Base-by-base conservation (phyloP, 2,797 vertebrate genomes). In the Protonibea diacanthus region DNA sequence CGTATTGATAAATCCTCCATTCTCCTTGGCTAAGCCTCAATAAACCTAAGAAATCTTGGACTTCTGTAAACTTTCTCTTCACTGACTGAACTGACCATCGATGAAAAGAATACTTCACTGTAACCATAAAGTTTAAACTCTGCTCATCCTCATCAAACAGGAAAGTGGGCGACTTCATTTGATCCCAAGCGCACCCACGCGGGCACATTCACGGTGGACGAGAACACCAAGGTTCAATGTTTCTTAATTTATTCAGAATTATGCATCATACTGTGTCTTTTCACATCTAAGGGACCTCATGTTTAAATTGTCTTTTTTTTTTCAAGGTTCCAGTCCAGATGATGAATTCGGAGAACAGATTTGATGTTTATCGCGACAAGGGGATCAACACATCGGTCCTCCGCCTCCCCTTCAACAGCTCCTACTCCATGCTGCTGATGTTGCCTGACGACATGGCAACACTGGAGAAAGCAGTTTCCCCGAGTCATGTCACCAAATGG, bases 361-460 rank as follows among this genome's bases (percentile, higher is more conserved):
- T 95, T 78, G 10, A 83, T 0, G 40, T 29, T 25, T 95, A 94
- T 71, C 5, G 86, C 14, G 95, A 96, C 66, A 51, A 61, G 4
- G 18, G 63, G 0, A 78, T 93, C 4, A 89, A 87, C 66, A 88
- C 93, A 20, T 76, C 85, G 11, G 88, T 95, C 67, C 92, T 96
- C 59, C 85, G 87, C 65, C 92, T 96, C 15, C 89, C 90, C 61
- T 95, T 95, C 84, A 95, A 93, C n/a, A 82, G 76, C 66, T 90
- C 94, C 10, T 86, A 88, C 74, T 92, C 94, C 60, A 95, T 96
- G 95, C 71, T 96, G 65, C 87, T 96, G 82, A 5, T 93, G 69
- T 74, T 95, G 58, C 95, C 95, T 18, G 79, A 89, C 0, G 53
- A 89, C 15, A 88, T 96, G 74, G 56, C 69, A 10, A 47, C 6